Conservation (phyloP, 2,888 invertebrate genomes). For the Diachrysia chrysitis region DNA sequence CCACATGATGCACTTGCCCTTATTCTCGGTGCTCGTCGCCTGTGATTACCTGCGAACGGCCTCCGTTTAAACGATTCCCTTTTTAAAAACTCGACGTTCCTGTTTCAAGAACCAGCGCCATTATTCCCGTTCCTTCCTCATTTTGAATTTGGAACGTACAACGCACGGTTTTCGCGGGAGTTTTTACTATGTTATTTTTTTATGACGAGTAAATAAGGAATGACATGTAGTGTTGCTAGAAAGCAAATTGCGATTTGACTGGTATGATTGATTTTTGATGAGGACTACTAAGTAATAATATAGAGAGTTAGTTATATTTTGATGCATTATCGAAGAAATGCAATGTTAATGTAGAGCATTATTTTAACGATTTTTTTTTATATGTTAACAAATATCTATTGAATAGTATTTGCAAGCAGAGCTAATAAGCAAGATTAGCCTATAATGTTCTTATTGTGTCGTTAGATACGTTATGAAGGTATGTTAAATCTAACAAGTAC, state of each 20-base stretch:
- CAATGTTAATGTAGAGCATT: no score
- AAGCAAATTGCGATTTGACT: conserved; percentile 13
- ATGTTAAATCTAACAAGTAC: no score
- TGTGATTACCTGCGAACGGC: conserved; percentile 88
- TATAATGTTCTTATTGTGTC: no score
- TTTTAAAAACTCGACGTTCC: conserved; percentile 86
- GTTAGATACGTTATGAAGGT: no score
- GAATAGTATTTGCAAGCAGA: no score
- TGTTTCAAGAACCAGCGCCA: conserved; percentile 84
- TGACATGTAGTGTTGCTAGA: conserved; percentile 73
- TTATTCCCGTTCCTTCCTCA: conserved; percentile 87
- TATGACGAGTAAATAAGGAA: conserved; percentile 72
- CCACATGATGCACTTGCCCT: conserved; percentile 61
- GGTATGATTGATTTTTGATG: not conserved
- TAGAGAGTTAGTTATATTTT: no score
- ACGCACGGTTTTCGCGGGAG: conserved; percentile 76
- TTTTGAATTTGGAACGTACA: conserved; percentile 86
- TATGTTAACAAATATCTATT: no score
- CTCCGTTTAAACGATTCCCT: conserved; percentile 87
- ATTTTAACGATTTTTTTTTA: no score
- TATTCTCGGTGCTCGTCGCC: conserved; percentile 77
- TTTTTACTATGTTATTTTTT: conserved; percentile 64
- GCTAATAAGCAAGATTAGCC: no score
- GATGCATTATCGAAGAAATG: no score
- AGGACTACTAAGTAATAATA: no score